Evolutionary conservation across 2,888 invertebrate genomes (phyloP).

Genomic region (Melieria omissa): DNA sequence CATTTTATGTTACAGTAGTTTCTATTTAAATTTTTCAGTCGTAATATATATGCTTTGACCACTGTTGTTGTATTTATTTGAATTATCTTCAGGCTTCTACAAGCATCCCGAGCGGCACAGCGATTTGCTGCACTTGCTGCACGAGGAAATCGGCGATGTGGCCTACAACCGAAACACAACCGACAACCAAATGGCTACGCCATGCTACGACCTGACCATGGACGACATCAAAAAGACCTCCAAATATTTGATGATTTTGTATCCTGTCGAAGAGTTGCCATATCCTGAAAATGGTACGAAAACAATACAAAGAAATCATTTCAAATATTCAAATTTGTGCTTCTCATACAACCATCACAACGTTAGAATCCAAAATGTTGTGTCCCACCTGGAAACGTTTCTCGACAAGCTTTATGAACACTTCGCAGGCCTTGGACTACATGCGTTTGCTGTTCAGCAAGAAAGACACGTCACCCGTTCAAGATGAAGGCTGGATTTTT

Average conservation of each 20-base stretch:
- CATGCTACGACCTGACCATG: slow-evolving; percentile 69
- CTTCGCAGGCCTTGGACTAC: slow-evolving; percentile 58
- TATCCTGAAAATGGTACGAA: slow-evolving; percentile 63
- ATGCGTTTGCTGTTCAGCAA: slow-evolving; percentile 62
- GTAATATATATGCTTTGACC: neutral
- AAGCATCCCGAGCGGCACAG: slow-evolving; percentile 67
- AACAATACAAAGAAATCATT: neutral
- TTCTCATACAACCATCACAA: neutral
- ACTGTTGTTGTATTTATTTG: neutral
- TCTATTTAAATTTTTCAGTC: too few species aligned
- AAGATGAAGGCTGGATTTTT: slow-evolving; percentile 63
- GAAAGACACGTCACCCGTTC: slow-evolving; percentile 56
- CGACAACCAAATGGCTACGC: slow-evolving; percentile 39
- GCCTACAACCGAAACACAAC: slow-evolving; percentile 55
- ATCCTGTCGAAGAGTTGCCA: slow-evolving; percentile 64
- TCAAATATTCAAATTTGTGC: neutral
- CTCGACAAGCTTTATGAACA: slow-evolving; percentile 60
- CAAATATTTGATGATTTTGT: slow-evolving; percentile 72
- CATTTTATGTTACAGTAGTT: too few species aligned
- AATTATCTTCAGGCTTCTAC: slow-evolving; percentile 56
- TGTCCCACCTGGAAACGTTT: slow-evolving; percentile 63
- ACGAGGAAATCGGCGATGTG: slow-evolving; percentile 69
- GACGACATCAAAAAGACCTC: slow-evolving; percentile 71
- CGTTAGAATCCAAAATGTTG: slow-evolving; percentile 57
- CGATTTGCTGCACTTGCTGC: slow-evolving; percentile 68